Conservation (phyloP, 2,888 invertebrate genomes). For the Cremastinae sp. region DNA sequence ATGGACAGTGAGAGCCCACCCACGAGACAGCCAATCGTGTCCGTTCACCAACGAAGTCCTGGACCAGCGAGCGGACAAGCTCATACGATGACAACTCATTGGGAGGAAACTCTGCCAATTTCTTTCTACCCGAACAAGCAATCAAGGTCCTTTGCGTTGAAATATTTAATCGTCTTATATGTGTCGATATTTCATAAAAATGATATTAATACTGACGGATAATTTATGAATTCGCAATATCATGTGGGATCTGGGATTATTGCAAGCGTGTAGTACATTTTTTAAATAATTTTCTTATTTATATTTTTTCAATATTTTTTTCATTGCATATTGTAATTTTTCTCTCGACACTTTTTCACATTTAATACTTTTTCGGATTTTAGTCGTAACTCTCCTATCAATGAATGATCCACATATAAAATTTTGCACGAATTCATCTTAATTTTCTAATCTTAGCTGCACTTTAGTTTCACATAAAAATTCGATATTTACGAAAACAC, state of each 20-base stretch:
- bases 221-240: neutral
- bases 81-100: conserved; percentile 84
- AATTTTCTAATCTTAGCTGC: conserved; percentile 26
- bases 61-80: conserved; percentile 67
- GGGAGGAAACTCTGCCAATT: conserved; percentile 84
- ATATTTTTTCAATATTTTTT: neutral
- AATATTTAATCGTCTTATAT: conserved; percentile 20
- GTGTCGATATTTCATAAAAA: neutral
- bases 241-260: too few species aligned
- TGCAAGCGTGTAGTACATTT: too few species aligned
- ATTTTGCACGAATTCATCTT: neutral
- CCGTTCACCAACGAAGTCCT: conserved; percentile 73
- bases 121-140: conserved; percentile 73
- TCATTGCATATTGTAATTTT: neutral
- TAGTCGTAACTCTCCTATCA: too few species aligned
- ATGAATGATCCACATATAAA: neutral
- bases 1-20: conserved; percentile 74
- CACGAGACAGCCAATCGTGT: conserved; percentile 70
- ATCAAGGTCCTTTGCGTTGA: conserved; percentile 69
- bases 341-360: conserved; percentile 8
- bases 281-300: too few species aligned
- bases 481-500: too few species aligned
- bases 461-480: conserved; percentile 2
- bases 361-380: neutral
- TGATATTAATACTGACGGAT: neutral